phyloP scores from a whole-genome alignment of 1,140 invertebrate genomes.

The Drosophila repleta region DNA sequence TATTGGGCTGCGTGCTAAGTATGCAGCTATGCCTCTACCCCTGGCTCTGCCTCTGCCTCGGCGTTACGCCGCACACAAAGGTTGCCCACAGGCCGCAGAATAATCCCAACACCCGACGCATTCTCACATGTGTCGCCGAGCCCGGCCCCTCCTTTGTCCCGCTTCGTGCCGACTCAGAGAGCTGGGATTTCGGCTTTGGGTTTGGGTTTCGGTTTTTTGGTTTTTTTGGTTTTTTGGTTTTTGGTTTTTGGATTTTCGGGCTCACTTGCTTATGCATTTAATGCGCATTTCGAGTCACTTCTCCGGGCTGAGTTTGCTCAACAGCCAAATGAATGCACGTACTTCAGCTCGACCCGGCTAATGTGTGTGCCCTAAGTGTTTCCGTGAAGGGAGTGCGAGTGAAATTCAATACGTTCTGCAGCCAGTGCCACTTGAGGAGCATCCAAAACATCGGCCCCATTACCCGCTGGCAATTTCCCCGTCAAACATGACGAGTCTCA shows the following conservation, averaged over 20 bases:
- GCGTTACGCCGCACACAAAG: constrained; percentile 21
- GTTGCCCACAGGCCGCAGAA: constrained; percentile 52
- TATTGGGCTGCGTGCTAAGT: constrained; percentile 44
- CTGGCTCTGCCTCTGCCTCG: not conserved
- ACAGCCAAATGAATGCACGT: constrained; percentile 69
- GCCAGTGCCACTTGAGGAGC: constrained; percentile 30
- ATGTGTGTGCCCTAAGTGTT: constrained; percentile 46
- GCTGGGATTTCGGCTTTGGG: not conserved
- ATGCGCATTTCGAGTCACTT: constrained; percentile 61
- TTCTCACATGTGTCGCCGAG: constrained; percentile 66
- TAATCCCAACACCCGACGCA: constrained; percentile 67
- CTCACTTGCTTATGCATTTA: constrained; percentile 56
- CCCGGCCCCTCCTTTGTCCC: constrained; percentile 8
- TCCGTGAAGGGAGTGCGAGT: constrained; percentile 42
- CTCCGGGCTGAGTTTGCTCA: constrained; percentile 32
- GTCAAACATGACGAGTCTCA: constrained; percentile 42
- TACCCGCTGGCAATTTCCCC: constrained; percentile 59
- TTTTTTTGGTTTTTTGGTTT: not conserved
- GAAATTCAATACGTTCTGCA: constrained; percentile 53
- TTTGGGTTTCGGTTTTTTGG: not conserved
- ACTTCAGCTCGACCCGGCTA: constrained; percentile 54
- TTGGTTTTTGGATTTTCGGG: constrained; percentile 8
- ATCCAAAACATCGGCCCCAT: constrained; percentile 9
- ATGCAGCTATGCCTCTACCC: constrained; percentile 1
- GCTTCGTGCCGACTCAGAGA: not conserved